These are phyloP conservation scores for Aphaenogaster ashmeadi DNA, from an alignment of 1,140 invertebrate species.

Conservation along the genomic window DNA sequence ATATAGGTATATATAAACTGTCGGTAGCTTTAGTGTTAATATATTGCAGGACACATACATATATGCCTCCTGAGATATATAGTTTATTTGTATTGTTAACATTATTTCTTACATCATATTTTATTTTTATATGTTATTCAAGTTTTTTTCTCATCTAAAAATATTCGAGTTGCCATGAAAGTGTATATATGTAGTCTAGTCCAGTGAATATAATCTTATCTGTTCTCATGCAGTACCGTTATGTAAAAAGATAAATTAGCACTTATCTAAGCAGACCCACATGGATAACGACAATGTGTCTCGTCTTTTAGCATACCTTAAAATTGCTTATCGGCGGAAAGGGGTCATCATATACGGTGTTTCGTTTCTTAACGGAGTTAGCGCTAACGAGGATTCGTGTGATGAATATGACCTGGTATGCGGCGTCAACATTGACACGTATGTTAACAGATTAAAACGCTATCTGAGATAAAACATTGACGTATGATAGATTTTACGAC, in stretches of 20 bases:
- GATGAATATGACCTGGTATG: constrained; percentile 24
- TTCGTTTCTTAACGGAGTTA: constrained; percentile 38
- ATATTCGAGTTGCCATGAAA: constrained; percentile 2
- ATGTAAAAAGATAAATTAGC: constrained; percentile 69
- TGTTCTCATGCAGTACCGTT: constrained; percentile 61
- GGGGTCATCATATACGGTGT: constrained; percentile 9
- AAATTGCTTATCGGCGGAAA: constrained; percentile 67
- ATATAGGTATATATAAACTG: too few species aligned
- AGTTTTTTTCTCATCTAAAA: background rate
- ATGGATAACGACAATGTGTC: constrained; percentile 56
- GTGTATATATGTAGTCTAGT: constrained; percentile 17
- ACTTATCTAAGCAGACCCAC: constrained; percentile 66
- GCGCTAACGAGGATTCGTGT: background rate
- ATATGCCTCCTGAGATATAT: background rate
- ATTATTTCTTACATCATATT: background rate
- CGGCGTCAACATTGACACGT: background rate
- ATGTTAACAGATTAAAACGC: constrained; percentile 39
- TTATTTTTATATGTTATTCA: background rate
- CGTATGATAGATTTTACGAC: background rate
- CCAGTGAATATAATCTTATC: constrained; percentile 31
- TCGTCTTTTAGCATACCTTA: constrained; percentile 64
- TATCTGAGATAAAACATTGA: constrained; percentile 20
- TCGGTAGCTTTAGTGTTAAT: too few species aligned
- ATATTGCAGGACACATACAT: too few species aligned
- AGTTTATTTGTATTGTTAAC: background rate